phyloP scores from a whole-genome alignment of 2,113 vertebrate species.

The Hypomesus transpacificus region DNA sequence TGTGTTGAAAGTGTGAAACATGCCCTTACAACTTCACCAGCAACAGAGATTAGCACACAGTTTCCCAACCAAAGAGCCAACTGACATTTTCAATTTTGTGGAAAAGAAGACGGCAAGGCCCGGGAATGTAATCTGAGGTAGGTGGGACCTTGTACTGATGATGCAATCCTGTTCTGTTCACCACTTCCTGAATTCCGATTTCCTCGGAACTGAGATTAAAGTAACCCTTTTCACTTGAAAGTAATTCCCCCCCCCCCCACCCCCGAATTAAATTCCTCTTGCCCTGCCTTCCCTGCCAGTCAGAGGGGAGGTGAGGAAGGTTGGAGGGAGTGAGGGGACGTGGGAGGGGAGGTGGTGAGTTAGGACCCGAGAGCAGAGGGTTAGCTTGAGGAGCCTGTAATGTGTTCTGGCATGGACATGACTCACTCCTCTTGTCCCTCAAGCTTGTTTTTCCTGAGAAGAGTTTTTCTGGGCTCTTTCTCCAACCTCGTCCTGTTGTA shows the following conservation, averaged over 20 bases:
- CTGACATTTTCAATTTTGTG: conserved; percentile 5
- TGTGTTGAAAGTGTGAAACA: too few relatives aligned
- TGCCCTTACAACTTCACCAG: too few relatives aligned
- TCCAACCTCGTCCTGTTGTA: background rate
- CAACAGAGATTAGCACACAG: conserved; percentile 11
- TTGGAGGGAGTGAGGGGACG: too few relatives aligned
- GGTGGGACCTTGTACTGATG: background rate
- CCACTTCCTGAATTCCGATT: conserved; percentile 14
- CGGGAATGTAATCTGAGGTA: conserved; percentile 3
- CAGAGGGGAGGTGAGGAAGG: conserved; percentile 17
- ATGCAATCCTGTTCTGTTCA: conserved; percentile 19
- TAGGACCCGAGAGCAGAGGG: conserved; percentile 12
- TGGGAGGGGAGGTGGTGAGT: background rate
- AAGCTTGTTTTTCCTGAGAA: background rate
- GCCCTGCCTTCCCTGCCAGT: conserved; percentile 6
- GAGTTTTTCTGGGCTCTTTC: background rate
- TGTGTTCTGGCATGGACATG: conserved; percentile 13
- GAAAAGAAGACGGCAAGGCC: conserved; percentile 3
- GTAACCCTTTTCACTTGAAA: conserved; percentile 15
- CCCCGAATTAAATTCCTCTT: background rate
- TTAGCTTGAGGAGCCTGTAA: conserved; percentile 23
- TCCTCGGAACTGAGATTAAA: conserved; percentile 11
- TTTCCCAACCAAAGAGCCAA: background rate
- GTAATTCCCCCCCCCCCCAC: background rate
- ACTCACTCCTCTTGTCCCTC: conserved; percentile 39